Evolutionary conservation across 2,113 vertebrate genomes (phyloP).

Genomic region (Cygnus atratus): DNA sequence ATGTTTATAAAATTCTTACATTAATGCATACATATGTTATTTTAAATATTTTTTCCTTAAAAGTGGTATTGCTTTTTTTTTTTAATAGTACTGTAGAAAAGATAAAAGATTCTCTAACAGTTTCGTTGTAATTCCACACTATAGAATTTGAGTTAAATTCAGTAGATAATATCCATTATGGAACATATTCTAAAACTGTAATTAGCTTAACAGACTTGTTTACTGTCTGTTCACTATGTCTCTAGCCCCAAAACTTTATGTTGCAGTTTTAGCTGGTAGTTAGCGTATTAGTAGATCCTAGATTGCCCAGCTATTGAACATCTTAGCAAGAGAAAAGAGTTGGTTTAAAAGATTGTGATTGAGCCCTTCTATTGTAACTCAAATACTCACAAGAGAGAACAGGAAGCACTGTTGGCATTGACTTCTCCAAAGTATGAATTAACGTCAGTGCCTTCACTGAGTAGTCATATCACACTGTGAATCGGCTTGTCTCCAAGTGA

Average conservation of each 20-base stretch:
- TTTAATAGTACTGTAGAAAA: not conserved
- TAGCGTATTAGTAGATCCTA: no score
- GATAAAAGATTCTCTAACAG: not conserved
- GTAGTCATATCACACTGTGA: not conserved
- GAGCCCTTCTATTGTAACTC: not conserved
- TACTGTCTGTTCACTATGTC: not conserved
- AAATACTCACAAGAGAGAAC: not conserved
- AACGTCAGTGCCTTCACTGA: not conserved
- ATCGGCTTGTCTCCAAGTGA: not conserved
- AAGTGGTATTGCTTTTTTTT: not conserved
- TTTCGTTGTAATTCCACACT: not conserved
- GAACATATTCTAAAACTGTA: not conserved
- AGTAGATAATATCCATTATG: not conserved
- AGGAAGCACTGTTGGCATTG: not conserved
- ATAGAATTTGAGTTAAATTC: not conserved
- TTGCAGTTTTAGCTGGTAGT: not conserved
- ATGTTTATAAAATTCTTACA: not conserved
- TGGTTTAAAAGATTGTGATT: not conserved
- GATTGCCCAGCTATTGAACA: no score
- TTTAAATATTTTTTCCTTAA: not conserved
- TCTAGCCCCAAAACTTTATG: not conserved
- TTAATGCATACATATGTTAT: rapidly evolving
- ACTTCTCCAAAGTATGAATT: not conserved
- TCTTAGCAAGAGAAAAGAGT: no score
- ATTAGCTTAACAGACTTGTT: not conserved